phyloP scores from a whole-genome alignment of 2,113 vertebrate genomes.

The Coreoperca whiteheadi region DNA sequence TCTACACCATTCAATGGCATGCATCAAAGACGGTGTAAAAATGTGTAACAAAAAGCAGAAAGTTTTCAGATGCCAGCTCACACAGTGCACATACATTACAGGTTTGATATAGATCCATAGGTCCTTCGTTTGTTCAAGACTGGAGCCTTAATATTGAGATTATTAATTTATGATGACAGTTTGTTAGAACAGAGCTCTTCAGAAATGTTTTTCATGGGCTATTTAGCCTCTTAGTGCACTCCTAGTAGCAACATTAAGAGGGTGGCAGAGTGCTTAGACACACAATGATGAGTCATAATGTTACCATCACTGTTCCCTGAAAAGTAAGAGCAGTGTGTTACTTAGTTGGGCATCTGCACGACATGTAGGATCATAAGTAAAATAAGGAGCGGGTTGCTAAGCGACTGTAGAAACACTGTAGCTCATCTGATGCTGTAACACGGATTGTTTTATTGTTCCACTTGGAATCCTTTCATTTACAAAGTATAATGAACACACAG shows the following conservation, averaged over 20 bases:
- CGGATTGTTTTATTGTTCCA: not conserved
- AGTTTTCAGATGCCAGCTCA: not conserved
- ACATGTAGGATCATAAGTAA: constrained; percentile 15
- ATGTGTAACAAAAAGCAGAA: not conserved
- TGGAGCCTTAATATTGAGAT: not conserved
- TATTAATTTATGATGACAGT: not conserved
- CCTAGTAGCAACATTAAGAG: not conserved
- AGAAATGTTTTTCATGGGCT: not conserved
- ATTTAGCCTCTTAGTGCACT: not conserved
- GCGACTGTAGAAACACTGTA: constrained; percentile 11
- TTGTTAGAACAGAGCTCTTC: not conserved
- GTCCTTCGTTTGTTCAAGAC: not conserved
- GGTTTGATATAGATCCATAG: not conserved
- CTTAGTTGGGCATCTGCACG: not conserved
- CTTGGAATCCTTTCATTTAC: not conserved
- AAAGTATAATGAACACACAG: not conserved
- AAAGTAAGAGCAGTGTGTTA: constrained; percentile 3
- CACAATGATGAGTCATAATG: constrained; percentile 47
- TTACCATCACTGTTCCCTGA: constrained; percentile 31
- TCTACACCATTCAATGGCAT: not conserved
- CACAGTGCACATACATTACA: not conserved
- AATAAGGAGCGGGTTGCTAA: constrained; percentile 23
- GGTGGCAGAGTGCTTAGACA: constrained; percentile 24
- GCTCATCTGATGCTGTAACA: constrained; percentile 5
- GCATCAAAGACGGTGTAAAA: not conserved